These are phyloP conservation scores for Cromileptes altivelis DNA, from an alignment of 2,113 vertebrate genomes.

Conservation along the genomic window DNA sequence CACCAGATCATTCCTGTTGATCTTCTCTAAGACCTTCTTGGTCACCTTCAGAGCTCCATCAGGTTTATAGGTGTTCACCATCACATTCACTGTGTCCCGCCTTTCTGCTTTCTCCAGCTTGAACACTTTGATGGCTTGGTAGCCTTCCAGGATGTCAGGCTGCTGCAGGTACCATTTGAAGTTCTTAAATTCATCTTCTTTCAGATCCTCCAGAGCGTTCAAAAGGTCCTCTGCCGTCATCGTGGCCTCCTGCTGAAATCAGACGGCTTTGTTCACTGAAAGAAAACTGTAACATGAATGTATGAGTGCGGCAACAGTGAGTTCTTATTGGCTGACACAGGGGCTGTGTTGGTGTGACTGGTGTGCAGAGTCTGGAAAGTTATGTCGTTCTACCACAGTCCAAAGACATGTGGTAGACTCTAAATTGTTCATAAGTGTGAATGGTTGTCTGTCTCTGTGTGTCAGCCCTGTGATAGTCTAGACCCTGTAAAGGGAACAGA, in stretches of 20 bases:
- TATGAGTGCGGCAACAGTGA: not conserved
- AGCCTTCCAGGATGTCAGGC: no score
- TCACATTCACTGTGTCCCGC: no score
- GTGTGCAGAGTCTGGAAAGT: not conserved
- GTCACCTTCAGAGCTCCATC: constrained; percentile 1
- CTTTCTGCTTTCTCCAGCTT: no score
- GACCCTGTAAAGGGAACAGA: no score
- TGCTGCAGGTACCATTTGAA: constrained; percentile 12
- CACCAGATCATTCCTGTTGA: not conserved
- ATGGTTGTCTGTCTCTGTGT: no score
- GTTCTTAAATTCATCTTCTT: not conserved
- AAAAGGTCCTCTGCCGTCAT: not conserved
- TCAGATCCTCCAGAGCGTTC: not conserved
- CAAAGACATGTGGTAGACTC: no score
- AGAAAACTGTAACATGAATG: not conserved
- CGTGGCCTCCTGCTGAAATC: not conserved
- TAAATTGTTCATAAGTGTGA: no score
- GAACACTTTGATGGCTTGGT: no score
- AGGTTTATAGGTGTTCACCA: not conserved
- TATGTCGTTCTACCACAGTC: no score
- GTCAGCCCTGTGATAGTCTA: no score
- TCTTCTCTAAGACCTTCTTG: not conserved
- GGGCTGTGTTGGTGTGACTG: not conserved
- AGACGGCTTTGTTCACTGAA: not conserved
- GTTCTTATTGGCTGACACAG: not conserved